Percentiles rank a stretch among this genome's conserved stretches.
Conservation (phyloP, 2,888 invertebrate genomes). For the Orthosia cruda region DNA sequence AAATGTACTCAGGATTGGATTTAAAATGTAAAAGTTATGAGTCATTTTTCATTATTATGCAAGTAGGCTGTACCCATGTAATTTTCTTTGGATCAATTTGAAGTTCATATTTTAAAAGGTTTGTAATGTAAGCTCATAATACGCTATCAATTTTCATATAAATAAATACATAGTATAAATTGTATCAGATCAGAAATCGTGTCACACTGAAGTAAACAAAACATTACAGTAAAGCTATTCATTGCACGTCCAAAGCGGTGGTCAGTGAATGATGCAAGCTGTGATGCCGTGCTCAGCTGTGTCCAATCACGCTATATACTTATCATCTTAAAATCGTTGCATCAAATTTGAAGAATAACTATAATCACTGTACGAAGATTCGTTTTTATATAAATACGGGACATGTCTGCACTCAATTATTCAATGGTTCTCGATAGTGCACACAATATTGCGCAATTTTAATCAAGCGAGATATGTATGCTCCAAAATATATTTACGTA, state of each 20-base stretch:
- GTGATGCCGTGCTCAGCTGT: conserved; percentile 78
- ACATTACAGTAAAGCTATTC: conserved; percentile 69
- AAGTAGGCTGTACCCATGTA: neutral
- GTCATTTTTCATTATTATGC: too few species aligned
- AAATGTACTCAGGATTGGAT: neutral
- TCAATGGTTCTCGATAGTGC: conserved; percentile 28
- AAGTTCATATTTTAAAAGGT: neutral
- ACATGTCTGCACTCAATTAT: conserved; percentile 22
- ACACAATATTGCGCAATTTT: conserved; percentile 24
- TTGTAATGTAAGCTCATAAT: conserved; percentile 48
- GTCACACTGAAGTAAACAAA: conserved; percentile 67
- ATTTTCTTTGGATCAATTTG: neutral
- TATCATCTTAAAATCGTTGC: conserved; percentile 47
- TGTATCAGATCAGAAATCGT: conserved; percentile 55
- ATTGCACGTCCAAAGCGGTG: conserved; percentile 80
- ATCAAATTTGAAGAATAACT: conserved; percentile 27
- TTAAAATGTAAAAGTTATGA: neutral
- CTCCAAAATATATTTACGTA: conserved; percentile 37
- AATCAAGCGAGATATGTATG: conserved; percentile 35
- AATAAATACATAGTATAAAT: conserved; percentile 51
- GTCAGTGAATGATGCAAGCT: conserved; percentile 81
- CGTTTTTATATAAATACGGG: conserved; percentile 9
- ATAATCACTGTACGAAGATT: conserved; percentile 1
- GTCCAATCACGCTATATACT: conserved; percentile 66
- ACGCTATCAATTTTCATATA: conserved; percentile 39